These are phyloP conservation scores for Cryptus viduatorius DNA, from an alignment of 2,888 invertebrate species.

Conservation along the genomic window DNA sequence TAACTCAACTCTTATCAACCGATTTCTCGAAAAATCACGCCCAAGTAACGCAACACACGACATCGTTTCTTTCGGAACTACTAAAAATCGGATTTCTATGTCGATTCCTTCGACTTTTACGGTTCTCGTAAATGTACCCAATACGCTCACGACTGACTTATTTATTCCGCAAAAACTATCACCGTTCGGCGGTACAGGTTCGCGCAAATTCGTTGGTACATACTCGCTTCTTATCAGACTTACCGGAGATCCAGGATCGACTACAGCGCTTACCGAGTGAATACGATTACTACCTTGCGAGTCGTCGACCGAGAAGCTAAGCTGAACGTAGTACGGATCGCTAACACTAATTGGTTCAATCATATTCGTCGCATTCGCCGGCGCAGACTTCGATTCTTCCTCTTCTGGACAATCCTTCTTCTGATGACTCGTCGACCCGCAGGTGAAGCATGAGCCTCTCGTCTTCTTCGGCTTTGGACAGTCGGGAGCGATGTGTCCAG, in stretches of 20 bases:
- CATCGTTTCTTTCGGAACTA: slow-evolving; percentile 57
- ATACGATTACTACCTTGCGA: slow-evolving; percentile 29
- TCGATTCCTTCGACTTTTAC: slow-evolving; percentile 47
- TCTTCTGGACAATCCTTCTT: slow-evolving; percentile 42
- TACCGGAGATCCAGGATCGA: slow-evolving; percentile 62
- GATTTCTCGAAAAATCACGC: slow-evolving; percentile 44
- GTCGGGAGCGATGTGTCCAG: slow-evolving; percentile 33
- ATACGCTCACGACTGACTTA: slow-evolving; percentile 43
- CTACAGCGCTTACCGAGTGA: slow-evolving; percentile 51
- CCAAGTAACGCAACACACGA: slow-evolving; percentile 50
- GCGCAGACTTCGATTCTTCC: slow-evolving; percentile 32
- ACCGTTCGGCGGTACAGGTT: slow-evolving; percentile 59
- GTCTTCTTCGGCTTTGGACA: slow-evolving; percentile 41
- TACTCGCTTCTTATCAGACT: slow-evolving; percentile 52
- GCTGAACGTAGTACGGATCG: slow-evolving; percentile 54
- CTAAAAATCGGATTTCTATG: slow-evolving; percentile 46
- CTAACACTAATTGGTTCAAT: slow-evolving; percentile 41
- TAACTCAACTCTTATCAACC: slow-evolving; percentile 44
- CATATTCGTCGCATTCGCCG: slow-evolving; percentile 41
- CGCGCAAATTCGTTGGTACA: slow-evolving; percentile 44
- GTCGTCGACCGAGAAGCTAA: slow-evolving; percentile 48
- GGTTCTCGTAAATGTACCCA: slow-evolving; percentile 50
- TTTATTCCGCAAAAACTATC: slow-evolving; percentile 54
- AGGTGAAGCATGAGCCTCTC: slow-evolving; percentile 34
- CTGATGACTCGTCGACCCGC: slow-evolving; percentile 40